These are phyloP conservation scores for Digitonthophagus gazella DNA, from an alignment of 2,888 invertebrate species.

Conservation along the genomic window DNA sequence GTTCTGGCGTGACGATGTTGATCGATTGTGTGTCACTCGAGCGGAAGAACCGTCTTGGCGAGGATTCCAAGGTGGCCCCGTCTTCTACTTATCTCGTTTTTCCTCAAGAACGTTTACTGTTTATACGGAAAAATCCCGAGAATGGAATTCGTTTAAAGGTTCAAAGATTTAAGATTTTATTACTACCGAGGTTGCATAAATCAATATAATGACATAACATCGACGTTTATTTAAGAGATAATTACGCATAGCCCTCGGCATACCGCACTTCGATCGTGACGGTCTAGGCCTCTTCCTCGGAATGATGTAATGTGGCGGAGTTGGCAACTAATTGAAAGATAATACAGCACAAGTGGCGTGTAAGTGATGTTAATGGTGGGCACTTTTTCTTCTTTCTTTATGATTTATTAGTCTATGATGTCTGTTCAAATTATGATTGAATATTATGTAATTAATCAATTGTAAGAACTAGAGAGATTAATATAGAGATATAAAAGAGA, in stretches of 20 bases:
- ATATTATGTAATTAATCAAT: too few species aligned
- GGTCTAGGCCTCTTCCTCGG: background rate
- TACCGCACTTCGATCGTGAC: background rate
- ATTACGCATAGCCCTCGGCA: background rate
- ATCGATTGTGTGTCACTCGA: conserved; percentile 11
- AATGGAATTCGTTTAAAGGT: background rate
- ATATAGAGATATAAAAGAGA: too few species aligned
- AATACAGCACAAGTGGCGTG: background rate
- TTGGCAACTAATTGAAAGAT: background rate
- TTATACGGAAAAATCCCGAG: too few species aligned
- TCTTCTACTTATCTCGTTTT: background rate
- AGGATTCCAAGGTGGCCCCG: conserved; percentile 3
- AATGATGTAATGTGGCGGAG: background rate
- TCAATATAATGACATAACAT: conserved; percentile 7
- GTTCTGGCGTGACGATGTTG: conserved; percentile 8
- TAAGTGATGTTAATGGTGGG: background rate
- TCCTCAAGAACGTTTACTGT: background rate
- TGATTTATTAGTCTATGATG: background rate
- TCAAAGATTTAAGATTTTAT: conserved; percentile 11
- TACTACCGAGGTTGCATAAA: conserved; percentile 2
- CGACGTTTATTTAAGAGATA: conserved; percentile 10
- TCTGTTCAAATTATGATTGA: too few species aligned
- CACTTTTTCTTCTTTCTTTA: too few species aligned
- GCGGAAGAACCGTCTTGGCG: conserved; percentile 4
- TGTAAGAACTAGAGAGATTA: too few species aligned